A percentile compares a stretch with the other conserved stretches of the same genome.
Evolutionary conservation across 2,888 invertebrate species (phyloP).

Genomic region (Trypoxylon attenuatum): DNA sequence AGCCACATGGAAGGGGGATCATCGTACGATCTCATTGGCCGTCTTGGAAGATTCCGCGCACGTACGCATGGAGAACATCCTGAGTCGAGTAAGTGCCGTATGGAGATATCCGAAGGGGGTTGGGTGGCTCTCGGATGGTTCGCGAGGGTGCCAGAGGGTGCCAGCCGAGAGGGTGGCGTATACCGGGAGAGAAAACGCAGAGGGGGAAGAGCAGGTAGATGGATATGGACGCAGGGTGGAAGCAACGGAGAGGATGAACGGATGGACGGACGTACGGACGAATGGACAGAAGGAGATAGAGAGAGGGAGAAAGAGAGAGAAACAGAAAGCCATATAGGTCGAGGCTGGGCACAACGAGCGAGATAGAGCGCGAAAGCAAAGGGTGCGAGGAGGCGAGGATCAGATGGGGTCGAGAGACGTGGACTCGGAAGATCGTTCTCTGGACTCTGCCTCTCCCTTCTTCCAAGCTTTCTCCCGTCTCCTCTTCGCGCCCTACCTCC

Average conservation of each 20-base stretch:
- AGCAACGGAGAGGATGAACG: slow-evolving; percentile 24
- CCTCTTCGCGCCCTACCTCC: slow-evolving; percentile 12
- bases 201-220: slow-evolving; percentile 46
- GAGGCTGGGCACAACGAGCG: slow-evolving; percentile 15
- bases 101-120: slow-evolving; percentile 67
- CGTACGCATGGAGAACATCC: slow-evolving; percentile 67
- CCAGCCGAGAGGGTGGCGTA: slow-evolving; percentile 17
- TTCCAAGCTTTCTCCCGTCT: slow-evolving; percentile 28
- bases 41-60: slow-evolving; percentile 40
- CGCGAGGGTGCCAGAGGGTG: slow-evolving; percentile 56
- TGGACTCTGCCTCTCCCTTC: slow-evolving; percentile 45
- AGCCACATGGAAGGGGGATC: too few species aligned
- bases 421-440: slow-evolving; percentile 56
- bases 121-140: slow-evolving; percentile 59
- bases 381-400: slow-evolving; percentile 16
- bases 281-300: slow-evolving; percentile 20
- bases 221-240: slow-evolving; percentile 18
- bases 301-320: slow-evolving; percentile 10
- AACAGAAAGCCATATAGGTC: slow-evolving; percentile 1
- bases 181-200: slow-evolving; percentile 17
- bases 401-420: slow-evolving; percentile 50
- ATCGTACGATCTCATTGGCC: slow-evolving; percentile 27
- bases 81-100: slow-evolving; percentile 69
- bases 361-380: slow-evolving; percentile 17
- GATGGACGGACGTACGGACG: slow-evolving; percentile 37